Conservation (phyloP, 2,113 vertebrate species). For the Etia nguti region DNA sequence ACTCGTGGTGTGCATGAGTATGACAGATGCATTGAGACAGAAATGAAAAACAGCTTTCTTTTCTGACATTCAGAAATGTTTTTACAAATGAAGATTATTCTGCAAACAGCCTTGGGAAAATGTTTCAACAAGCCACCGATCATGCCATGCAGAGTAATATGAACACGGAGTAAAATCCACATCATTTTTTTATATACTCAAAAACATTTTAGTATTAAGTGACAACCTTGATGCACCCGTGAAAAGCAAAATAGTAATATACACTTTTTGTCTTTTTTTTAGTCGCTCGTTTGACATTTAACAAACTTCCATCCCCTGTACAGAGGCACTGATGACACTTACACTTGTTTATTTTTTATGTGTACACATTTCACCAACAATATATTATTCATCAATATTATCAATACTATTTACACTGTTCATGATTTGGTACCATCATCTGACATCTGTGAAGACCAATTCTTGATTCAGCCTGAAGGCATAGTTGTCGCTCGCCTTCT, state of each 20-base stretch:
- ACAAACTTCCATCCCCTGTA: constrained; percentile 48
- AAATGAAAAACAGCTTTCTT: neutral
- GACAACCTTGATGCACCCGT: constrained; percentile 54
- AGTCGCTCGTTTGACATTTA: constrained; percentile 34
- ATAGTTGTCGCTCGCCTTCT: neutral
- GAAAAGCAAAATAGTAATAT: constrained; percentile 62
- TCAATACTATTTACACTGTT: constrained; percentile 71
- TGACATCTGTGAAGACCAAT: constrained; percentile 40
- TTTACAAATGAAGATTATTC: constrained; percentile 39
- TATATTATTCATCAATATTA: constrained; percentile 59
- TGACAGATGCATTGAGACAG: neutral
- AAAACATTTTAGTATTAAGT: constrained; percentile 53
- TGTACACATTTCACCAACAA: constrained; percentile 67
- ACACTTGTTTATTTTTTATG: constrained; percentile 41
- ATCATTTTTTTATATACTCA: constrained; percentile 46
- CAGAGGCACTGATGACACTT: constrained; percentile 62
- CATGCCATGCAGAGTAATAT: constrained; percentile 75
- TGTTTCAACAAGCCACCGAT: constrained; percentile 62
- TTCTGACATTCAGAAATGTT: constrained; percentile 33
- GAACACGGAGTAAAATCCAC: constrained; percentile 60
- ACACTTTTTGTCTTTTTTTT: constrained; percentile 31
- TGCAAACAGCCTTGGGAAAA: constrained; percentile 41
- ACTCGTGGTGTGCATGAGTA: neutral
- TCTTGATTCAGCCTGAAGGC: neutral
- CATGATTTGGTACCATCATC: constrained; percentile 62